Base-by-base conservation (phyloP, 2,888 invertebrate species). In the Ectobius pallidus region DNA sequence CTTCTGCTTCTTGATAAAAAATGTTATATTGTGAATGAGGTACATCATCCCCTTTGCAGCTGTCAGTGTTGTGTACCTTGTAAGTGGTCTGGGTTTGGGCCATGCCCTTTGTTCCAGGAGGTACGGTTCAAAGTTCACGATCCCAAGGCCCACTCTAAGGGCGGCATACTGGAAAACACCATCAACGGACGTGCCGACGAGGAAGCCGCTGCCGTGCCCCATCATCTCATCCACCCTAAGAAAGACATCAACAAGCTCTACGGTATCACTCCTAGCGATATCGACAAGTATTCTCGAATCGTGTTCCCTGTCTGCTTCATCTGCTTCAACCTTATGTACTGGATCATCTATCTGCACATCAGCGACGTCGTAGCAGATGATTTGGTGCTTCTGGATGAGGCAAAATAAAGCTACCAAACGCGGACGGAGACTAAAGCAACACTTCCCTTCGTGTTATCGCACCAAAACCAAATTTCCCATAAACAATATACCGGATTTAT, bases 261-360 rank as follows among this genome's bases (percentile, higher is more conserved):
- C 85, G 95, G 85, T 80, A 93, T 96, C 84, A 96, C 96, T 80
- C 97, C 97, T 74, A 97, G 97, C 83, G 97, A 97, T 86, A 99
- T 99, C 85, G 99, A 99, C 90, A 98, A 98, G 87, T 98, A 98
- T 85, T 97, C 98, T 76, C 92, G 99, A 82, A 96, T 98, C 85
- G 93, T 97, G 81, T 99, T 99, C 85, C 99, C 99, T 71, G 95
- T 97, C 80, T 95, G 97, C 87, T 99, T 99, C 88, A 94, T 98
- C 78, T 94, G 97, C 86, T 99, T 99, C 90, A 99, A 99, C 86
- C 90, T 96, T 79, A 96, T 96, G 96, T 96, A 96, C 87, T 96
- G 96, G 96, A 96, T 96, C 85, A 96, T 96, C 82, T 96, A 96
- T 84, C 89, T 96, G 80, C 96, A 96, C 89, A 96, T 96, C 84